Base-by-base conservation (phyloP, 2,797 vertebrate species). In the Ptychobarbus kaznakovi region DNA sequence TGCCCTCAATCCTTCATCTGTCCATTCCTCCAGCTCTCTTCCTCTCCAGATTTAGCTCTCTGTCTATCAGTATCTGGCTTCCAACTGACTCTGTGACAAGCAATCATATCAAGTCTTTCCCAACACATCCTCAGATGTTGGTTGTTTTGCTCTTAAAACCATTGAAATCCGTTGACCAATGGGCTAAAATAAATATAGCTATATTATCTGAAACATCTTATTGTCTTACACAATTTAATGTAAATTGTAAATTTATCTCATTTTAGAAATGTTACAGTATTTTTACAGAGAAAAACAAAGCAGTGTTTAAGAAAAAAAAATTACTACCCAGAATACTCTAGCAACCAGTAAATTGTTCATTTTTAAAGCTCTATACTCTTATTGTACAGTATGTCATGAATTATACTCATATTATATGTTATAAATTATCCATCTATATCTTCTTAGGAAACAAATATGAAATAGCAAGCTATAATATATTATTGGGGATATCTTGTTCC, bases 1-100 rank as follows among this genome's bases (percentile, higher is more conserved):
- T 85, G 78, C 76, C 83, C 81, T 88, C 40, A 86, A 66, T 87
- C 49, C 40, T 63, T 73, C 65, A 79, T 80, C 73, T 79, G 56
- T 58, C 53, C 75, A 61, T 78, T 61, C n/a, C 20, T 84, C 18
- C 74, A 46, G 75, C 35, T 76, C 35, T 66, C 12, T 32, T 38
- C 6, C 16, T 58, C 9, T 69, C 56, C 25, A 28, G 7, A 40
- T 56, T 53, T 69, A 38, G 70, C 40, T 44, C 68, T 58, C 32
- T 69, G 13, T 49, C 46, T 68, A 6, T 58, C 65, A 56, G 46
- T 72, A 10, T 63, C 46, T 68, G 58, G 38, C 58, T 72, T 58
- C 32, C 51, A 15, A 70, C 35, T 44, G 15, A 35, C 49, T 72
- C 22, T 83, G 12, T 75, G 58, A 58, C 56, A 63, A 65, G 70